Evolutionary conservation across 30 jellyfish, hydroid and myxozoan genomes (phyloP).

Genomic region (Hydractinia echinata): DNA sequence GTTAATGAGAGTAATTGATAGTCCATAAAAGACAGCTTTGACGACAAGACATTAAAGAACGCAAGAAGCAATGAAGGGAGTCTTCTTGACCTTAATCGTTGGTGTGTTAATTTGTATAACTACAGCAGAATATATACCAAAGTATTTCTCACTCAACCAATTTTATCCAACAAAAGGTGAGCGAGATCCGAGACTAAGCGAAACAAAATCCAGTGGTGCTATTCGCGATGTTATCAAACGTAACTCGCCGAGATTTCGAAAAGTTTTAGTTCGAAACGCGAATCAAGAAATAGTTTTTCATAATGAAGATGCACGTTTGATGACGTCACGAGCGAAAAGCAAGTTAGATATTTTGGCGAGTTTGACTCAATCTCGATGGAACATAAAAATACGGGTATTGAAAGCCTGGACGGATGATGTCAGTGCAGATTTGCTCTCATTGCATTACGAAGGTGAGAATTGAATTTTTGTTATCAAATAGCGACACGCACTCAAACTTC

Average conservation of each 20-base stretch:
- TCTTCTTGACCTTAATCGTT: no score
- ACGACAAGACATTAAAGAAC: no score
- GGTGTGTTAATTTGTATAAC: no score
- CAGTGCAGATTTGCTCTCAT: conserved; percentile 60
- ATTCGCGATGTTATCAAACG: conserved; percentile 82
- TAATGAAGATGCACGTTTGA: conserved; percentile 60
- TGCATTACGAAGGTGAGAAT: conserved; percentile 78
- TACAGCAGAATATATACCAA: not conserved
- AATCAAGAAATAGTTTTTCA: conserved; percentile 51
- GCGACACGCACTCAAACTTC: no score
- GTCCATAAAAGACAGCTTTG: no score
- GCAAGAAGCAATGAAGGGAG: no score
- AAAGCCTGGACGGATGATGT: conserved; percentile 95
- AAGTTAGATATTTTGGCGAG: conserved; percentile 79
- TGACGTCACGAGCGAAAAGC: conserved; percentile 93
- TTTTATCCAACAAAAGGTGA: conserved; percentile 75
- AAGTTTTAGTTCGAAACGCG: conserved; percentile 71
- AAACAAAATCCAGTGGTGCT: conserved; percentile 60
- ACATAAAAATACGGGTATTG: conserved; percentile 37
- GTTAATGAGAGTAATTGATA: no score
- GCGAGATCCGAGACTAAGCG: conserved; percentile 46
- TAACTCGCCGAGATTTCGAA: conserved; percentile 75
- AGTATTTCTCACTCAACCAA: conserved; percentile 22
- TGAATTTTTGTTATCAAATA: no score
- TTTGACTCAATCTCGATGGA: conserved; percentile 51